phyloP scores from a whole-genome alignment of 1,140 invertebrate genomes.

The Kradibia gibbosae region DNA sequence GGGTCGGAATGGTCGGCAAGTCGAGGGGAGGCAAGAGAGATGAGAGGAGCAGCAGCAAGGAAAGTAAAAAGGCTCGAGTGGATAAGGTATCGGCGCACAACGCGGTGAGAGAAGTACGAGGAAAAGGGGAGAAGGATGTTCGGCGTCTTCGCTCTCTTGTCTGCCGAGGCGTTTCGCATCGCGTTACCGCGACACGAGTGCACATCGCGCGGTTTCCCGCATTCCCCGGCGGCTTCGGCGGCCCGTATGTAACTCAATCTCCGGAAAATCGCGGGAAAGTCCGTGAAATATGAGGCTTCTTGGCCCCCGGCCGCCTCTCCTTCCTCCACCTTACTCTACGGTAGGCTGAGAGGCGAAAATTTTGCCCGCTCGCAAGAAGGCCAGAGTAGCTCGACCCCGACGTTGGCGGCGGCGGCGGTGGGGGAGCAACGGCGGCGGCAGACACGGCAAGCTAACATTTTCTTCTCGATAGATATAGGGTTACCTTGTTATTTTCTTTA shows the following conservation, averaged over 20 bases:
- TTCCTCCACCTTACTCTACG: neutral
- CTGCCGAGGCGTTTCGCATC: constrained; percentile 36
- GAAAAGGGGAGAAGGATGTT: neutral
- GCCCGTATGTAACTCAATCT: constrained; percentile 45
- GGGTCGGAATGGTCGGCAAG: neutral
- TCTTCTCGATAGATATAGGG: constrained; percentile 16
- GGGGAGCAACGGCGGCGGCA: no score
- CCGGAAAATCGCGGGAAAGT: constrained; percentile 49
- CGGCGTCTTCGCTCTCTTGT: neutral
- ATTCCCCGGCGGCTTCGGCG: constrained; percentile 16
- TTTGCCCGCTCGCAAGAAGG: neutral
- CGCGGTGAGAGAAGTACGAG: neutral
- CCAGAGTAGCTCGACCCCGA: neutral
- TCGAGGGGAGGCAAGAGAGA: neutral
- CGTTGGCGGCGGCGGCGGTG: no score
- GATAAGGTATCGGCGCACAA: neutral
- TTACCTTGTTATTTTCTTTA: constrained; percentile 7
- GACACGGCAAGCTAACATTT: constrained; percentile 28
- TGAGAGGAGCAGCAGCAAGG: neutral
- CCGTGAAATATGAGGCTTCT: constrained; percentile 41
- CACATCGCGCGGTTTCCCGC: constrained; percentile 35
- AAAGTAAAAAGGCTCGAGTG: neutral
- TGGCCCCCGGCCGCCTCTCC: neutral
- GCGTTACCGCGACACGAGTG: constrained; percentile 25
- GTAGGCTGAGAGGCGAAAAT: constrained; percentile 25